Conservation (phyloP, 2,797 vertebrate genomes). For the Okamejei kenojei region DNA sequence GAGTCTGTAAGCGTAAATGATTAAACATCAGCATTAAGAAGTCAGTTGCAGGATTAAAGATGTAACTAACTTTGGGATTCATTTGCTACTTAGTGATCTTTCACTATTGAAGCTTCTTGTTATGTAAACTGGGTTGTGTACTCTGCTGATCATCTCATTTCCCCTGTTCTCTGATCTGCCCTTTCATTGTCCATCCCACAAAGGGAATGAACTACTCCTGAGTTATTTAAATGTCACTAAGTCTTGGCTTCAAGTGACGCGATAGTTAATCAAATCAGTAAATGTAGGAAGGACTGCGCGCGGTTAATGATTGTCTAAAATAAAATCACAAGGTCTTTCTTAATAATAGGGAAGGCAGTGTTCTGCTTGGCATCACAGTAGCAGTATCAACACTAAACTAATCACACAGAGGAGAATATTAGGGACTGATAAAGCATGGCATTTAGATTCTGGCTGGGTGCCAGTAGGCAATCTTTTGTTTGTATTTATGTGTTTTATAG, state of each 20-base stretch:
- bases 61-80: background rate
- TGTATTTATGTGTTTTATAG: slow-evolving; percentile 29
- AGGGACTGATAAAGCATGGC: slow-evolving; percentile 53
- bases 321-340: slow-evolving; percentile 63
- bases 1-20: background rate
- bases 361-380: slow-evolving; percentile 62
- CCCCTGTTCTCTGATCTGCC: background rate
- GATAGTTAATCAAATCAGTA: slow-evolving; percentile 61
- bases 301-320: slow-evolving; percentile 70
- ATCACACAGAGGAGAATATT: slow-evolving; percentile 60
- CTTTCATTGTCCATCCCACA: background rate
- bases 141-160: slow-evolving; percentile 7
- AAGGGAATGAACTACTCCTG: slow-evolving; percentile 6
- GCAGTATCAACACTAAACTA: slow-evolving; percentile 55
- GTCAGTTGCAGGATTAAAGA: background rate
- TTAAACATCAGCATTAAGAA: background rate
- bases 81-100: background rate
- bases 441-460: slow-evolving; percentile 46
- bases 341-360: slow-evolving; percentile 61
- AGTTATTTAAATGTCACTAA: slow-evolving; percentile 49
- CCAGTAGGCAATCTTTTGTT: slow-evolving; percentile 32
- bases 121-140: background rate
- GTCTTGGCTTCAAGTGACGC: slow-evolving; percentile 64
- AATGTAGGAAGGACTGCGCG: slow-evolving; percentile 52
- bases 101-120: background rate